These are phyloP conservation scores for Zygaena filipendulae DNA, from an alignment of 2,888 invertebrate genomes.

Conservation along the genomic window DNA sequence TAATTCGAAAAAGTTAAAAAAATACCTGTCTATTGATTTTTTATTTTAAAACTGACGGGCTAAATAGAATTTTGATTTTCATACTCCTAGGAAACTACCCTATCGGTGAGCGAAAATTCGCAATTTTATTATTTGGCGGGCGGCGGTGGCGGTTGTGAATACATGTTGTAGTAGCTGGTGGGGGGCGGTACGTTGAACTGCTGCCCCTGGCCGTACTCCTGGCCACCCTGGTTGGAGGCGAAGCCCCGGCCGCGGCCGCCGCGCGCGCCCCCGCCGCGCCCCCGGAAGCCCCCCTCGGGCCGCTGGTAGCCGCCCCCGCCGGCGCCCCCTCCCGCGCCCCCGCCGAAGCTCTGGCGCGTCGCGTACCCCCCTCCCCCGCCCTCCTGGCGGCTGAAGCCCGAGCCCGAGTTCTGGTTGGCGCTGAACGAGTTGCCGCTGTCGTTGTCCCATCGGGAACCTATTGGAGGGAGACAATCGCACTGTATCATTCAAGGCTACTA, in stretches of 20 bases:
- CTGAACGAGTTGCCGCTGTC: conserved; percentile 16
- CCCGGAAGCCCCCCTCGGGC: conserved; percentile 41
- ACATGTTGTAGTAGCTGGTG: conserved; percentile 55
- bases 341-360: conserved; percentile 18
- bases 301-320: conserved; percentile 18
- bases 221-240: conserved; percentile 15
- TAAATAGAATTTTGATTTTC: too few species aligned
- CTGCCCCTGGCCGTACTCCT: conserved; percentile 11
- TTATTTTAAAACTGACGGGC: too few species aligned
- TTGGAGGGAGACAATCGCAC: too few species aligned
- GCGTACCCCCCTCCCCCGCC: conserved; percentile 19
- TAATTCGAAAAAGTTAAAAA: too few species aligned
- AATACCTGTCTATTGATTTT: too few species aligned
- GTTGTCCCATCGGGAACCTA: conserved; percentile 40
- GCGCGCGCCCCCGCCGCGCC: conserved; percentile 27
- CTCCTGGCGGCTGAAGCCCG: conserved; percentile 8
- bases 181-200: conserved; percentile 33
- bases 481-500: too few species aligned
- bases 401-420: conserved; percentile 5
- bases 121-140: too few species aligned
- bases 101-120: too few species aligned
- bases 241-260: conserved; percentile 16
- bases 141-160: conserved; percentile 46
- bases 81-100: too few species aligned
- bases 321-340: conserved; percentile 15